Base-by-base conservation (phyloP, 1,140 invertebrate genomes). In the Paralvinella palmiformis region DNA sequence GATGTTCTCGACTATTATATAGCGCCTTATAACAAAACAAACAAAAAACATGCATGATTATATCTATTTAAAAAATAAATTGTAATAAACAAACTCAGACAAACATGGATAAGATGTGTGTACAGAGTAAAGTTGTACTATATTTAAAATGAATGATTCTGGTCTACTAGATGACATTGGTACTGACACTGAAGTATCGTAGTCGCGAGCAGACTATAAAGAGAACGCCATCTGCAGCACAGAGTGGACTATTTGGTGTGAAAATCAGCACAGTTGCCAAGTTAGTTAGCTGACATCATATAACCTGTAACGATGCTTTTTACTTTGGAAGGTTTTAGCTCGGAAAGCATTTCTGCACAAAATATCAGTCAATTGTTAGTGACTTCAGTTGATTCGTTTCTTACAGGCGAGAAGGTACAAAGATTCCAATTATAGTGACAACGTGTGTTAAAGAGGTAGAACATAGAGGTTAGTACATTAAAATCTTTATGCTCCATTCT, bases 371-470 rank as follows among this genome's bases (percentile, higher is more conserved):
- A n/a, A n/a, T n/a, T n/a, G n/a, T n/a, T n/a, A n/a, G n/a, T n/a
- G n/a, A n/a, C n/a, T n/a, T n/a, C n/a, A n/a, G n/a, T n/a, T 10
- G 24, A 29, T 4, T 35, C 85, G 33, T 53, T 70, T 69, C 70
- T 75, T 77, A 53, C 69, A 93, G 91, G 74, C 86, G 90, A 64
- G 91, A 94, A 75, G 92, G 92, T 79, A 86, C 90, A 64, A 86
- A 89, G 73, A 88, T 94, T 74, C 92, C 92, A 61, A 92, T 92
- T 73, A 90, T 95, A 68, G 87, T 94, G 70, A 91, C 88, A 60
- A 88, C 90, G 60, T 94, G 91, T 78, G 89, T 94, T 48, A 84
- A 91, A 55, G 92, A 94, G 81, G 91, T 94, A 7, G 91, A 95
- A 75, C 85, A 89, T 71, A 84, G 92, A 64, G 92, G 66, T 65